Base-by-base conservation (phyloP, 2,113 vertebrate genomes). In the Sprattus sprattus region DNA sequence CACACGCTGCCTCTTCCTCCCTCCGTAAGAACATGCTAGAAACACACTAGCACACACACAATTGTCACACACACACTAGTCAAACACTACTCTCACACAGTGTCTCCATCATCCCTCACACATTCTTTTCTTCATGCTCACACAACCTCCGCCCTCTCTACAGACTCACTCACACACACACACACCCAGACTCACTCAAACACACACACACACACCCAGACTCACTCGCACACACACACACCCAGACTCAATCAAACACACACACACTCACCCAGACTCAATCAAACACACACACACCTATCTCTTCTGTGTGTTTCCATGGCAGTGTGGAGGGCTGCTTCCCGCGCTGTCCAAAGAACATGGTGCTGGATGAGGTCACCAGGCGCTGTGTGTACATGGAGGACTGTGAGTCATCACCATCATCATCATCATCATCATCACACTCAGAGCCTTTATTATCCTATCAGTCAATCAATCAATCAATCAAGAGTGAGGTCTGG, bases 321-420 rank as follows among this genome's bases (percentile, higher is more conserved):
- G 93, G 81, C 92, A 99, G 98, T 71, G 97, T 99, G 89, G 98
- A 99, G 94, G 98, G 98, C 90, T 99, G 98, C 90, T 96, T 99
- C 89, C 97, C 98, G 0, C 95, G 96, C 64, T 99, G 98, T 91
- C 98, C 98, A 71, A 97, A 95, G 92, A 93, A 93, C 87, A 99
- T 99, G 98, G 95, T 99, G 81, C 95, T 99, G 45, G 98, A 99
- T 94, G 98, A 99, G 86, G 86, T 98, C 90, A 99, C 98, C 5
- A 94, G 97, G 89, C 97, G 97, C 94, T 99, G 98, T 92, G 98
- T 99, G 87, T 97, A 98, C 93, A 94, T 91, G 86, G 97, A 96
- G 93, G 98, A 99, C 91, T 99, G 98, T 99, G 93, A 97, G 98
- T 98, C 25, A 10, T 46, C 47, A 47, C 20, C 1, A 75, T 75